These are phyloP conservation scores for Meloidogyne floridensis DNA, from an alignment of 1,140 invertebrate species.

Conservation along the genomic window DNA sequence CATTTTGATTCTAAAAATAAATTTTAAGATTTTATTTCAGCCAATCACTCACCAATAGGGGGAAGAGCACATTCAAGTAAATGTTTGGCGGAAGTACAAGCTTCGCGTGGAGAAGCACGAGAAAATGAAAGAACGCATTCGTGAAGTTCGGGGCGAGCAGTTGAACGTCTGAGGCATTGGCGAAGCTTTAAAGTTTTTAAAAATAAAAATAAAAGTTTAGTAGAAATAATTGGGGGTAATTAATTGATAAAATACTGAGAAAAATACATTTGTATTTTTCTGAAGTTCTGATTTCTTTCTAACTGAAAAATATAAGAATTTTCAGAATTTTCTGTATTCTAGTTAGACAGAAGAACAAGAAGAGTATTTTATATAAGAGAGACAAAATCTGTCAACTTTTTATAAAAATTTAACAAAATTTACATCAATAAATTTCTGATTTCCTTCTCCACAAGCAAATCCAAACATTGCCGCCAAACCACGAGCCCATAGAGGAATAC, in stretches of 20 bases:
- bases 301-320: too few relatives aligned
- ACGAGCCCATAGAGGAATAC: constrained; percentile 52
- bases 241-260: too few relatives aligned
- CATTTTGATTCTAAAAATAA: constrained; percentile 40
- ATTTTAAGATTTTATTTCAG: too few relatives aligned
- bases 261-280: too few relatives aligned
- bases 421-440: constrained; percentile 47
- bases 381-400: too few relatives aligned
- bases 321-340: too few relatives aligned
- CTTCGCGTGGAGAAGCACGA: constrained; percentile 58
- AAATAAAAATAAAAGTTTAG: too few relatives aligned
- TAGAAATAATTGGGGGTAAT: too few relatives aligned
- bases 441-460: constrained; percentile 57
- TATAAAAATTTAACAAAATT: constrained; percentile 7
- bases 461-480: constrained; percentile 65
- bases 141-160: constrained; percentile 28
- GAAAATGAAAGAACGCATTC: constrained; percentile 61
- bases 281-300: too few relatives aligned
- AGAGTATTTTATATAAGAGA: too few relatives aligned
- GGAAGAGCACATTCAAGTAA: constrained; percentile 56
- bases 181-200: constrained; percentile 34
- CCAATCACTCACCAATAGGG: constrained; percentile 33
- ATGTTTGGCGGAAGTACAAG: constrained; percentile 56
- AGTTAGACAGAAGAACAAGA: too few relatives aligned
- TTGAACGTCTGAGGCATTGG: constrained; percentile 52